A percentile compares a stretch with the other conserved stretches of the same genome.
These are phyloP conservation scores for Trachops cirrhosus DNA, from an alignment of 2,797 vertebrate species.

Conservation along the genomic window DNA sequence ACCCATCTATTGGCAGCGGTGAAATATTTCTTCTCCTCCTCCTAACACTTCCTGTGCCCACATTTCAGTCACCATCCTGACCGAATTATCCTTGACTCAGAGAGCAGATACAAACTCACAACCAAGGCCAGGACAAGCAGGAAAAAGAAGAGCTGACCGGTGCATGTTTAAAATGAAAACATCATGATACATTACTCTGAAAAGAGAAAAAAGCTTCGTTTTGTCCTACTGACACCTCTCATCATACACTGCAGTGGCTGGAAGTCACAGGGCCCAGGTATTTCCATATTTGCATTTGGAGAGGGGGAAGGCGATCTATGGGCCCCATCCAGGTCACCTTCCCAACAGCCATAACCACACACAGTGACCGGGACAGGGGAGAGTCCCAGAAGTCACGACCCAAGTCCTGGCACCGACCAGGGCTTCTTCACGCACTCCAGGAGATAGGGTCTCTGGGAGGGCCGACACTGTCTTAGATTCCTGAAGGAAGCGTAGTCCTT, in stretches of 20 bases:
- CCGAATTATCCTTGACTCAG: not conserved
- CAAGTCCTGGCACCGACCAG: not conserved
- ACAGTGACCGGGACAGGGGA: too few relatives aligned
- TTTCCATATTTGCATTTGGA: not conserved
- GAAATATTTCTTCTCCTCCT: not conserved
- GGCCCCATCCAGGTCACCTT: not conserved
- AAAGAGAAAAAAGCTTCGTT: not conserved
- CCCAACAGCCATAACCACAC: not conserved
- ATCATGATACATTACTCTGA: not conserved
- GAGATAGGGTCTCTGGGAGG: not conserved
- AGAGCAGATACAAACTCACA: not conserved
- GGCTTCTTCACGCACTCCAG: not conserved
- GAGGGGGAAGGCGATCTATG: not conserved
- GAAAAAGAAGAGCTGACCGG: not conserved
- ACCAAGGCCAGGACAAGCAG: not conserved
- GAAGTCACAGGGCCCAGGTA: not conserved
- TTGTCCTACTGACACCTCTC: not conserved
- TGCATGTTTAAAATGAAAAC: not conserved
- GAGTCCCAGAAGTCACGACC: rapidly evolving
- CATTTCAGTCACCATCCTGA: not conserved
- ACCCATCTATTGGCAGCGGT: not conserved
- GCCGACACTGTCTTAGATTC: not conserved
- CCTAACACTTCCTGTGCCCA: not conserved
- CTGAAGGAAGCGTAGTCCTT: not conserved
- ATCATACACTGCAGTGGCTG: not conserved